A percentile compares a stretch with the other conserved stretches of the same genome.
Evolutionary conservation across 53 echinoderm and acorn worm genomes (phyloP).

Genomic region (Hippasteria phrygiana): DNA sequence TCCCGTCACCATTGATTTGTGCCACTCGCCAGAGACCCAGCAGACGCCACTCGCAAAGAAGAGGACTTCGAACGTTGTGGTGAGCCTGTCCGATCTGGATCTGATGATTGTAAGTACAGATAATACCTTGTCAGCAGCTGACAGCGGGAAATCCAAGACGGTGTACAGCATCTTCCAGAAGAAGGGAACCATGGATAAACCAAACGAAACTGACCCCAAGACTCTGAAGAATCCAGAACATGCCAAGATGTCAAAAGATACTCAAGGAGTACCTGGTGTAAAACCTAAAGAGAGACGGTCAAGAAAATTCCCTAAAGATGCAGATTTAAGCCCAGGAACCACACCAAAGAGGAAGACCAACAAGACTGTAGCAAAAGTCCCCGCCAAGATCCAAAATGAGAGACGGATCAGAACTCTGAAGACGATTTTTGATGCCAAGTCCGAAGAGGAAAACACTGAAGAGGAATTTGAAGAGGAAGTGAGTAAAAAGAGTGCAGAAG

Average conservation of each 20-base stretch:
- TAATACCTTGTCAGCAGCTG: not conserved
- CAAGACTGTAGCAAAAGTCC: not conserved
- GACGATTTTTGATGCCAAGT: not conserved
- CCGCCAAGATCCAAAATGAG: conserved; percentile 17
- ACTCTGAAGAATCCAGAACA: not conserved
- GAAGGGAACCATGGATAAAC: conserved; percentile 47
- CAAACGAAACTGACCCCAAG: conserved; percentile 13
- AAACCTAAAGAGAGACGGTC: conserved; percentile 12
- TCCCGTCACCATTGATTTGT: not conserved
- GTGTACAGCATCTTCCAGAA: conserved; percentile 89
- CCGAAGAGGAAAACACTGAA: conserved; percentile 22
- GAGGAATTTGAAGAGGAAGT: conserved; percentile 36
- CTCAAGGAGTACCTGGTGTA: not conserved
- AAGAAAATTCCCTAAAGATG: not conserved
- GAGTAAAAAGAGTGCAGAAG: not conserved
- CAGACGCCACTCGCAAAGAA: not conserved
- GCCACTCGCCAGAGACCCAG: not conserved
- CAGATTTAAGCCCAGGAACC: not conserved
- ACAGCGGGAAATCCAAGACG: conserved; percentile 23
- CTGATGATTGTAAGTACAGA: conserved; percentile 56
- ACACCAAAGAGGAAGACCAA: not conserved
- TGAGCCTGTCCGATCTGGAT: conserved; percentile 62
- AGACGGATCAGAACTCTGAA: conserved; percentile 13
- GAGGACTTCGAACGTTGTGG: conserved; percentile 76
- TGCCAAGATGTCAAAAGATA: not conserved